Conservation (phyloP, 2,797 vertebrate species). For the Leuciscus waleckii region DNA sequence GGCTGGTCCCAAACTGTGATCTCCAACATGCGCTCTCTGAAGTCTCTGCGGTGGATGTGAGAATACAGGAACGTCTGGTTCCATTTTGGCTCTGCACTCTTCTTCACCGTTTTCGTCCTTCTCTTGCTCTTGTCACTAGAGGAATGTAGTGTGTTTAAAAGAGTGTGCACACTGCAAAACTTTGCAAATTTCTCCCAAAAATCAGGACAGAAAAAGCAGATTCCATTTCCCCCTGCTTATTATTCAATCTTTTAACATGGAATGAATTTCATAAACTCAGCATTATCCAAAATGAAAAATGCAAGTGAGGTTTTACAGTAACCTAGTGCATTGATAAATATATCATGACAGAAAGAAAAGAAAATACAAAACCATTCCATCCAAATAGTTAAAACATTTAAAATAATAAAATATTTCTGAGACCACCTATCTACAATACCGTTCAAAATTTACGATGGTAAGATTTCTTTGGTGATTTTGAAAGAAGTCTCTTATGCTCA, state of each 20-base stretch:
- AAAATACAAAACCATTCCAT: neutral
- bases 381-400: neutral
- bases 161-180: neutral
- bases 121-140: slow-evolving; percentile 89
- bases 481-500: neutral
- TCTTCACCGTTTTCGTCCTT: slow-evolving; percentile 90
- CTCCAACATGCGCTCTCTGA: slow-evolving; percentile 90
- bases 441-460: neutral
- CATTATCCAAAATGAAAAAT: slow-evolving; percentile 13
- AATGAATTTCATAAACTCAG: neutral
- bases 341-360: neutral
- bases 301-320: neutral
- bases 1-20: slow-evolving; percentile 91
- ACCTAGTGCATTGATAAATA: neutral
- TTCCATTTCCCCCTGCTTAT: slow-evolving; percentile 7
- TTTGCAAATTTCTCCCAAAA: neutral
- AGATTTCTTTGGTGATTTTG: neutral
- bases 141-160: neutral
- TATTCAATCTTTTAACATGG: neutral
- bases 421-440: neutral
- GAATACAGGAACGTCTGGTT: slow-evolving; percentile 91
- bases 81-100: slow-evolving; percentile 88
- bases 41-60: slow-evolving; percentile 88
- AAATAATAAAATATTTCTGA: neutral
- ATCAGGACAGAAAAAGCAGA: neutral